These are phyloP conservation scores for Monopterus albus DNA, from an alignment of 2,113 vertebrate species.

Conservation along the genomic window DNA sequence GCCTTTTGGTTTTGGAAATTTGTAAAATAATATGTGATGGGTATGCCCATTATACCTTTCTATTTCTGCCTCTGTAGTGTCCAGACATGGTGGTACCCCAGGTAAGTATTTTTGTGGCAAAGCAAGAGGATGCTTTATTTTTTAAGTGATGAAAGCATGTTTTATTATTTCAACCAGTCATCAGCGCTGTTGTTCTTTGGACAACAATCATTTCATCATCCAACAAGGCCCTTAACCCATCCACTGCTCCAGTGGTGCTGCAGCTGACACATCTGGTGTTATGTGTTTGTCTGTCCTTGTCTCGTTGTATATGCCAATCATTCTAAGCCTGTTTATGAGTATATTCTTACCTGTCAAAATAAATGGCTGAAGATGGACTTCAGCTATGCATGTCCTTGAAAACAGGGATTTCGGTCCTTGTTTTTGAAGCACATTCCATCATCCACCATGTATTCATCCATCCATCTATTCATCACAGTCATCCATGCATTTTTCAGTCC, in stretches of 20 bases:
- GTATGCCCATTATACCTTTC: conserved; percentile 62
- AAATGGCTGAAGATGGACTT: conserved; percentile 50
- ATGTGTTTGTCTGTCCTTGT: conserved; percentile 52
- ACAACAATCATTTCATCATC: conserved; percentile 59
- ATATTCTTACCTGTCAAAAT: conserved; percentile 26
- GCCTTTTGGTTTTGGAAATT: conserved; percentile 17
- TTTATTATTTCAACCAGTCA: conserved; percentile 55
- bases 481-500: conserved; percentile 44
- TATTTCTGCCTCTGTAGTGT: conserved; percentile 82
- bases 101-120: conserved; percentile 82
- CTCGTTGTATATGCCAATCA: conserved; percentile 36
- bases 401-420: conserved; percentile 44
- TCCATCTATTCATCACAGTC: conserved; percentile 52
- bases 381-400: conserved; percentile 65
- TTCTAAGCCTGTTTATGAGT: conserved; percentile 44
- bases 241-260: conserved; percentile 40
- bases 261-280: conserved; percentile 27
- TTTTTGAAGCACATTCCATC: conserved; percentile 56
- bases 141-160: conserved; percentile 65
- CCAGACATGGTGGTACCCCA: conserved; percentile 73
- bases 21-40: conserved; percentile 40
- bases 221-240: conserved; percentile 64
- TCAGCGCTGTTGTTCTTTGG: conserved; percentile 51
- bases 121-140: conserved; percentile 53
- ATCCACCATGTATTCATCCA: conserved; percentile 43